Base-by-base conservation (phyloP, 2,888 invertebrate genomes). In the Euplagia quadripunctaria region DNA sequence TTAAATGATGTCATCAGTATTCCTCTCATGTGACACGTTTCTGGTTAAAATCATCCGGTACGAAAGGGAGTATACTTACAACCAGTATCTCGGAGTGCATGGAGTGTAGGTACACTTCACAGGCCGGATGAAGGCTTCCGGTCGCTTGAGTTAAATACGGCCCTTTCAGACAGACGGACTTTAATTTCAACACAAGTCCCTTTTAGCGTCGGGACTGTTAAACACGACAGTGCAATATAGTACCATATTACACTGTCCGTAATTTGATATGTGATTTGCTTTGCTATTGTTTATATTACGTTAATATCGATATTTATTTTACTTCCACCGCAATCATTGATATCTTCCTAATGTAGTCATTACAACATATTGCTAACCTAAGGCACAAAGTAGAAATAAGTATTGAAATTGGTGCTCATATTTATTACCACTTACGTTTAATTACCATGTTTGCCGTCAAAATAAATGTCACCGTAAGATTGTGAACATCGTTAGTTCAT, bases 101-200 rank as follows among this genome's bases (percentile, higher is more conserved):
- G 16, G 41, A 79, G 73, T 74, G 63, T 66, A 73, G 68, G 77
- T 71, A 79, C 78, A 73, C 74, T 80, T 76, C 78, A 77, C 79
- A 73, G 76, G 70, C 87, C 90, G 88, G 89, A 87, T 84, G 82
- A 68, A 79, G 78, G 73, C 85, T 87, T 89, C 91, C 90, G 90
- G 86, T 79, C 82, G 86, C 82, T 86, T 79, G 84, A 83, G 86
- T 88, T 89, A 89, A 90, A 90, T 84, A 82, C 85, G 82, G 80
- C 82, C 82, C 79, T 84, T 82, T 80, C 84, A 83, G 68, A 82
- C 84, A 83, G 79, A 82, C 79, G 80, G 76, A 85, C 84, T 31
- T 31, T 87, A 86, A 86, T 87, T 87, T 84, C 82, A 77, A 82
- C 78, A 74, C 72, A 74, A 80, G 75, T 76, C 79, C 72, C 79